Evolutionary conservation across 2,113 vertebrate genomes (phyloP), one percentile per base, ranked within the genome.

Genomic region (Pholis gunnellus): DNA sequence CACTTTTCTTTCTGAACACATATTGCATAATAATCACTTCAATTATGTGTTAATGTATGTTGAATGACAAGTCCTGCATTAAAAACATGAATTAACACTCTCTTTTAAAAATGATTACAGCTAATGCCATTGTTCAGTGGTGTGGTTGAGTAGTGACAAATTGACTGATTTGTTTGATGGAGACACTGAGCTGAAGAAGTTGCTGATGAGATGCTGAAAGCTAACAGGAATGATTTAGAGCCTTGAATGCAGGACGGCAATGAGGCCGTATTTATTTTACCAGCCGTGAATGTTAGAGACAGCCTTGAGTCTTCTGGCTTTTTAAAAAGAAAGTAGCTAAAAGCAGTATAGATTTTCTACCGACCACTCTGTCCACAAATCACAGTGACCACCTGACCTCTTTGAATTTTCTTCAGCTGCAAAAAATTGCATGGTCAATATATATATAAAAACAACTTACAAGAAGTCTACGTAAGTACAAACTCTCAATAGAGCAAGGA

Each of bases 151-250:
- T 66, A 7, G 67, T 73, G 78, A 79, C 74, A 83, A 83, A 87
- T 48, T 84, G 80, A 85, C 79, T 77, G 79, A 78, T 81, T 65
- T 48, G 46, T 73, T 5, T 64, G 70, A 85, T 42, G 69, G 78
- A 81, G 52, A 86, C 20, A 6, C 42, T 34, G 34, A 40, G 15
- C 25, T 72, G 73, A 40, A 76, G 64, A 82, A 73, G 72, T 80
- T 79, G 71, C 80, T 73, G 80, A 83, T 81, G 83, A 83, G 64
- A 85, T 77, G 31, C 46, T 79, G 67, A 48, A 74, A 78, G 48
- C 78, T 69, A 44, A 20, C 65, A 71, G 40, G 31, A 81, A 75
- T 61, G 60, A 68, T 73, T 65, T 57, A 78, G 44, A 83, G 40
- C 69, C 34, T 52, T 10, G 9, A 76, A 72, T 69, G 25, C 31